Base-by-base conservation (phyloP, 2,797 vertebrate genomes). In the Enteromius paludinosus region DNA sequence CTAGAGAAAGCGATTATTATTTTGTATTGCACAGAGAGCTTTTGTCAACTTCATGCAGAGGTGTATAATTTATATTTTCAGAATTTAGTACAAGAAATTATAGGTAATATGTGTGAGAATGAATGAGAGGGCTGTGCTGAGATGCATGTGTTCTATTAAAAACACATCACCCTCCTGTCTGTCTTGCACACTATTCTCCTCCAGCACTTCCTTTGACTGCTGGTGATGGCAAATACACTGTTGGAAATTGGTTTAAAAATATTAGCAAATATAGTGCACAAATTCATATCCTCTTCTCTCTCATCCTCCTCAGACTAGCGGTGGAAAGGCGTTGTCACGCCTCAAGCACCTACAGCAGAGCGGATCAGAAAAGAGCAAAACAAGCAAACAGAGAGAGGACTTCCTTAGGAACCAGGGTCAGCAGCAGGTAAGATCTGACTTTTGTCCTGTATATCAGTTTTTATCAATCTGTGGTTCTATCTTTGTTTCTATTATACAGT, bases 311-410 rank as follows among this genome's bases (percentile, higher is more conserved):
- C 59, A 88, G 87, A 81, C 95, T 82, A 92, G 93, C 0, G 88
- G 93, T 69, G 96, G 95, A 81, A 97, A 97, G 89, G 93, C 93
- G 80, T 92, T 95, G 86, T 96, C 96, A 4, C 92, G 97, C 86
- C 96, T 99, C 92, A 99, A 98, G 94, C 96, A 96, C 52, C 92
- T 96, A 88, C 97, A 97, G 91, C 96, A 97, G 78, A 95, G 96
- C 91, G 97, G 96, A 90, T 95, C 96, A 0, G 98, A 99, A 90
- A 99, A 97, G 89, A 93, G 92, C 92, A 99, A 97, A 88, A 94
- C 95, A 75, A 89, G 94, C 89, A 99, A 97, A 88, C 95, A 95
- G 90, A 93, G 96, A 83, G 96, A 98, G 6, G 98, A 99, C 80
- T 97, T 96, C 92, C 87, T 97, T 92, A 93, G 96, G 92, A 95